Percentiles rank a stretch among this genome's conserved stretches.
Conservation (phyloP, 2,797 vertebrate genomes). For the Mus caroli region DNA sequence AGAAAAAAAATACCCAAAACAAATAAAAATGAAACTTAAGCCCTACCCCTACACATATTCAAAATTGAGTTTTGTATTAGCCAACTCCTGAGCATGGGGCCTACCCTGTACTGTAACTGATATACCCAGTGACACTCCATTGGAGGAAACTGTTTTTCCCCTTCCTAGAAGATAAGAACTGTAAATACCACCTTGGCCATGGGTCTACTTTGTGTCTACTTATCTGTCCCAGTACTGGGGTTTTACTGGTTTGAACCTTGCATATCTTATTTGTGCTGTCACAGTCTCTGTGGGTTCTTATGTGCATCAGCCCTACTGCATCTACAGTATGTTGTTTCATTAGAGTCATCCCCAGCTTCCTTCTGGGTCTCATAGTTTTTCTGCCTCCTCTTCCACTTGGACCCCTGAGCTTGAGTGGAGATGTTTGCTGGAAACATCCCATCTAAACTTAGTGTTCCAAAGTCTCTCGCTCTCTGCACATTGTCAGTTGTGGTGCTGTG, state of each 20-base stretch:
- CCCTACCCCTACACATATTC: not conserved
- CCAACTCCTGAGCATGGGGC: not conserved
- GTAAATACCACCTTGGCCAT: not conserved
- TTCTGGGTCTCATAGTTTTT: not conserved
- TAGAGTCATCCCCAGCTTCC: not conserved
- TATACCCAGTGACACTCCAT: not conserved
- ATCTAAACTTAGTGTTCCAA: not conserved
- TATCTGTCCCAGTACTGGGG: not conserved
- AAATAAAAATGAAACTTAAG: not conserved
- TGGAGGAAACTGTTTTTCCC: not conserved
- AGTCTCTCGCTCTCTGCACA: not conserved
- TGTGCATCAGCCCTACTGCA: not conserved
- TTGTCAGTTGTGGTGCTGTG: not conserved
- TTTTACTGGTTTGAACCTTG: not conserved
- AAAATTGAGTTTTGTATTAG: not conserved
- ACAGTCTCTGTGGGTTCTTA: not conserved
- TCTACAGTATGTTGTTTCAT: not conserved
- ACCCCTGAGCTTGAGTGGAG: not conserved
- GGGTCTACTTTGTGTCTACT: not conserved
- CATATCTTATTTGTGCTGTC: no score
- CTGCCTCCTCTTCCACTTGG: not conserved
- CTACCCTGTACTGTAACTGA: not conserved
- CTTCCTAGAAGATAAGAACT: not conserved
- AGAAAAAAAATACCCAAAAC: not conserved
- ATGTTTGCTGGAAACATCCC: not conserved